These are phyloP conservation scores for Dendrolimus punctatus DNA, from an alignment of 1,140 invertebrate species.

Conservation along the genomic window DNA sequence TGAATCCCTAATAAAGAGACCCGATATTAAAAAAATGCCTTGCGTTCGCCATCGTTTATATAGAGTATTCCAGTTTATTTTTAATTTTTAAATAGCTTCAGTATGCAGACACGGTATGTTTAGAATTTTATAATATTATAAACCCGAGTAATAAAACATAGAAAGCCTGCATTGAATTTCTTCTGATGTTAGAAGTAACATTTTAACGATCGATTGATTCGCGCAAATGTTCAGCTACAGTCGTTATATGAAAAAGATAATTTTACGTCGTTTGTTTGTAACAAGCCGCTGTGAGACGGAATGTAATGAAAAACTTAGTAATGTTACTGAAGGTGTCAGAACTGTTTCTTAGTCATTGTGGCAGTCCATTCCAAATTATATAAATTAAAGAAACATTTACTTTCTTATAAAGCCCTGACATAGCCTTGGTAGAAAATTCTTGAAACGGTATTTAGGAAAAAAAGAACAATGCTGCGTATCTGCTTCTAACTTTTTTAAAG, in stretches of 20 bases:
- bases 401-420: conserved; percentile 14
- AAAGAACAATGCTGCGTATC: conserved; percentile 16
- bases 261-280: conserved; percentile 8
- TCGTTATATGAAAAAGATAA: background rate
- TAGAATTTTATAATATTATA: too few relatives aligned
- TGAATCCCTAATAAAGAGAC: too few relatives aligned
- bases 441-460: conserved; percentile 7
- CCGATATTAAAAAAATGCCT: too few relatives aligned
- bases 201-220: background rate
- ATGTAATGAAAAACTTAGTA: conserved; percentile 21
- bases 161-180: too few relatives aligned
- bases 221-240: background rate
- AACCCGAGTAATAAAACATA: too few relatives aligned
- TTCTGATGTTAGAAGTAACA: background rate
- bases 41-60: too few relatives aligned
- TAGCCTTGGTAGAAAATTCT: conserved; percentile 10
- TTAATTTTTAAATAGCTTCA: too few relatives aligned
- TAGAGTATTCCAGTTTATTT: too few relatives aligned
- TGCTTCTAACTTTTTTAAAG: conserved; percentile 6
- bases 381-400: conserved; percentile 20
- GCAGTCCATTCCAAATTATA: conserved; percentile 18
- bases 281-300: conserved; percentile 12
- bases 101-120: too few relatives aligned
- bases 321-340: conserved; percentile 23
- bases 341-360: conserved; percentile 22